These are phyloP conservation scores for Falco naumanni DNA, from an alignment of 2,797 vertebrate genomes.

Conservation along the genomic window DNA sequence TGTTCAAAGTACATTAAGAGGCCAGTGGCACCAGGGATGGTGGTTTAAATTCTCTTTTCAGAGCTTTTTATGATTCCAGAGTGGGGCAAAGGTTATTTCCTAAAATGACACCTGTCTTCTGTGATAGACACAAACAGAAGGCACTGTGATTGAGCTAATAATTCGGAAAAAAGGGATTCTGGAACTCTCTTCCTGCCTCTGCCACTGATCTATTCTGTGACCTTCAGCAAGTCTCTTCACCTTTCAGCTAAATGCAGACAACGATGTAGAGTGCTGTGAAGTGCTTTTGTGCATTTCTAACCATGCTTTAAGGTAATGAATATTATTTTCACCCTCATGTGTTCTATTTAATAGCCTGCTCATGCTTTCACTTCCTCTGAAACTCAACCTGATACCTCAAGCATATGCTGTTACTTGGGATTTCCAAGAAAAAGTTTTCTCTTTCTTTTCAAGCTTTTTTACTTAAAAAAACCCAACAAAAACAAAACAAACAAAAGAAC, in stretches of 20 bases:
- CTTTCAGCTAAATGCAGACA: neutral
- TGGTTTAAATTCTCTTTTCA: neutral
- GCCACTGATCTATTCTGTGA: neutral
- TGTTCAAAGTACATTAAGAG: neutral
- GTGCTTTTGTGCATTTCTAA: conserved; percentile 17
- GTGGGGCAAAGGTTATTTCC: neutral
- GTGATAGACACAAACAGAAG: neutral
- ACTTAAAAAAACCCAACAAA: neutral
- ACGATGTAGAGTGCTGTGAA: neutral
- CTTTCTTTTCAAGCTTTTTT: neutral
- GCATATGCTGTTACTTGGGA: neutral
- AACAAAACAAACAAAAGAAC: neutral
- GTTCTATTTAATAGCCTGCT: neutral
- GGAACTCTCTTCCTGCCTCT: neutral
- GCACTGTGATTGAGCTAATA: neutral
- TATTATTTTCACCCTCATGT: neutral
- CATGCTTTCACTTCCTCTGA: neutral
- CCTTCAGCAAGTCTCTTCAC: conserved; percentile 22
- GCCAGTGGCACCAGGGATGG: accelerated
- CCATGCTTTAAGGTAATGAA: neutral
- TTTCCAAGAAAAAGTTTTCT: neutral
- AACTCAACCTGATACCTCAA: neutral
- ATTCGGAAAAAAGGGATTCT: neutral
- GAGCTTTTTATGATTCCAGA: neutral
- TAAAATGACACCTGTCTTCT: neutral